These are phyloP conservation scores for Drosophila ironensis DNA, from an alignment of 1,140 invertebrate genomes.

Conservation along the genomic window DNA sequence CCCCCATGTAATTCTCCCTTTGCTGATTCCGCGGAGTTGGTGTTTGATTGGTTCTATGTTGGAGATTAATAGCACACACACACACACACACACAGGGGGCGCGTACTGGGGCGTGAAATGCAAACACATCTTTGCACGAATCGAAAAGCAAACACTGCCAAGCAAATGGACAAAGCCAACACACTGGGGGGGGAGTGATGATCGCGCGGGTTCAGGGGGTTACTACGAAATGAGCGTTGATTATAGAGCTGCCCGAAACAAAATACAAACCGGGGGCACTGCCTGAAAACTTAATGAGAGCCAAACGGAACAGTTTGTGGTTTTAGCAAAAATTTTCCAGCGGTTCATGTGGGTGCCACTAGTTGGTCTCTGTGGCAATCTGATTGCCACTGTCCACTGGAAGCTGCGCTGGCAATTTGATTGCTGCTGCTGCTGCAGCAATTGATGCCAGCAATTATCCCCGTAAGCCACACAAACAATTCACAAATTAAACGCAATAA, in stretches of 20 bases:
- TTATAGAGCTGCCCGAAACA: constrained; percentile 52
- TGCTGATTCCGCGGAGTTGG: not conserved
- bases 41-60: constrained; percentile 51
- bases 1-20: constrained; percentile 5
- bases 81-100: constrained; percentile 23
- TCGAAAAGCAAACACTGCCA: constrained; percentile 16
- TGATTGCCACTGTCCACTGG: constrained; percentile 62
- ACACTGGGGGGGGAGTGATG: too few relatives aligned
- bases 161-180: constrained; percentile 17
- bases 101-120: constrained; percentile 58
- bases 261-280: not conserved
- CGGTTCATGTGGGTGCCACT: constrained; percentile 28
- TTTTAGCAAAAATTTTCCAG: constrained; percentile 15
- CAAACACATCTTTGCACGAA: constrained; percentile 47
- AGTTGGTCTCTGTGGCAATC: constrained; percentile 52
- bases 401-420: constrained; percentile 28
- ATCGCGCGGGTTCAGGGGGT: not conserved
- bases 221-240: constrained; percentile 53
- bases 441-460: constrained; percentile 75
- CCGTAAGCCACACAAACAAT: constrained; percentile 69
- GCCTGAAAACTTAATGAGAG: constrained; percentile 73
- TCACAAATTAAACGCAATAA: constrained; percentile 77
- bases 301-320: constrained; percentile 57
- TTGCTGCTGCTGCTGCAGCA: constrained; percentile 32
- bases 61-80: constrained; percentile 66